Conservation (phyloP, 2,888 invertebrate species). For the Drosophila gaucha region DNA sequence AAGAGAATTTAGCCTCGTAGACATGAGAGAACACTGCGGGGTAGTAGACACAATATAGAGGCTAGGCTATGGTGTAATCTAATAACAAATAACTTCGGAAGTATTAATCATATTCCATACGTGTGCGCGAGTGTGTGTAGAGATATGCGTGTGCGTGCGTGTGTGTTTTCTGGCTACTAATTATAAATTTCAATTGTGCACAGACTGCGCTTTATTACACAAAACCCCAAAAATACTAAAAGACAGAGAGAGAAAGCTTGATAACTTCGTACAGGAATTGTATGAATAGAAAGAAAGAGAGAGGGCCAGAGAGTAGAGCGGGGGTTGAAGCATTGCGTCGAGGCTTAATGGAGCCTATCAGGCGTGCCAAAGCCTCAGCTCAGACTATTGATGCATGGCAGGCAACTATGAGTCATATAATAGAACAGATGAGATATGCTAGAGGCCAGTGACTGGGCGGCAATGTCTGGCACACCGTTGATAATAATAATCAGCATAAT, state of each 20-base stretch:
- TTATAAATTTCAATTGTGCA: conserved; percentile 80
- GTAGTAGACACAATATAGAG: conserved; percentile 14
- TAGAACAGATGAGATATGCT: conserved; percentile 37
- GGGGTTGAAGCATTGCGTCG: not conserved
- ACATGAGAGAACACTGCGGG: conserved; percentile 10
- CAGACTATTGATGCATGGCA: conserved; percentile 65
- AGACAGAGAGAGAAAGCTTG: not conserved
- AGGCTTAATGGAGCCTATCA: conserved; percentile 59
- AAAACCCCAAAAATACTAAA: conserved; percentile 27
- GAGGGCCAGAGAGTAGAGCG: not conserved
- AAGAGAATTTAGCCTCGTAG: conserved; percentile 1
- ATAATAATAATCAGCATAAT: conserved; percentile 76
- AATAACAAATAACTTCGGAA: conserved; percentile 80
- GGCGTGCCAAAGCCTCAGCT: conserved; percentile 67
- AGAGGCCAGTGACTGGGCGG: conserved; percentile 6
- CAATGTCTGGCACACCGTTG: conserved; percentile 43
- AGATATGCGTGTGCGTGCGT: conserved; percentile 20
- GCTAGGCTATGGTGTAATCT: conserved; percentile 63
- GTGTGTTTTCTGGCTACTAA: conserved; percentile 62
- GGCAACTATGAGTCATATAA: conserved; percentile 60
- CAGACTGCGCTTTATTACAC: conserved; percentile 70
- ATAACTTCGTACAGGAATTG: conserved; percentile 1
- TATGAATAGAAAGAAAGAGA: conserved; percentile 3
- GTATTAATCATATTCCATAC: conserved; percentile 76
- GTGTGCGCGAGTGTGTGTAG: conserved; percentile 18